phyloP scores from a whole-genome alignment of 2,888 invertebrate genomes.

The Hypselothyrea guttata region DNA sequence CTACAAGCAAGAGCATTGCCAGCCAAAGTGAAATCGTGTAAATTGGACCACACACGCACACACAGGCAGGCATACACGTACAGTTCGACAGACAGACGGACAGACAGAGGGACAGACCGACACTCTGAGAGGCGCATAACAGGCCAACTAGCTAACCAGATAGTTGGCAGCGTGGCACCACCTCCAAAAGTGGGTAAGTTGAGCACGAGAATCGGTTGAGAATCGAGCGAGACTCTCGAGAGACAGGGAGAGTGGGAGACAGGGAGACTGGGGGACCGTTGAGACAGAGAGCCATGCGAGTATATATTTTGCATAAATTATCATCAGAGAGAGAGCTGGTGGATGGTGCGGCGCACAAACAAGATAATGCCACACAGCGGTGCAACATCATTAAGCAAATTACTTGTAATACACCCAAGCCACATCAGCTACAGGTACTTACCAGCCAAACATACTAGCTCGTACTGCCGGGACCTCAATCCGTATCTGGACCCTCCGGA shows the following conservation, averaged over 20 bases:
- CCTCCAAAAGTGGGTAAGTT: slow-evolving; percentile 52
- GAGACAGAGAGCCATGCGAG: not conserved
- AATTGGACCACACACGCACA: slow-evolving; percentile 75
- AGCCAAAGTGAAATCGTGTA: slow-evolving; percentile 74
- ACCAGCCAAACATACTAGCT: slow-evolving; percentile 21
- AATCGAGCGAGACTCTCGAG: slow-evolving; percentile 15
- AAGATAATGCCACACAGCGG: slow-evolving; percentile 72
- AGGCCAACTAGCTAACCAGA: slow-evolving; percentile 44
- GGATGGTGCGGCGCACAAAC: slow-evolving; percentile 51
- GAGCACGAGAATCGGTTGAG: slow-evolving; percentile 38
- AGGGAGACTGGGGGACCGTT: too few species aligned
- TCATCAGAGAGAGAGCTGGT: slow-evolving; percentile 43
- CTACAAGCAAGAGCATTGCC: slow-evolving; percentile 19
- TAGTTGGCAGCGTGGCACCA: slow-evolving; percentile 28
- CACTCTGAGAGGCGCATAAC: slow-evolving; percentile 24
- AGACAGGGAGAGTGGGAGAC: not conserved
- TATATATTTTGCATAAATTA: slow-evolving; percentile 76
- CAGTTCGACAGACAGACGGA: not conserved
- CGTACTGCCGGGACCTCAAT: not conserved
- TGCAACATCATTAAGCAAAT: slow-evolving; percentile 76
- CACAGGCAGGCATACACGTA: slow-evolving; percentile 3
- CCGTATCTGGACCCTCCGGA: slow-evolving; percentile 3
- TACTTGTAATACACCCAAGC: slow-evolving; percentile 68
- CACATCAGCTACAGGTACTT: slow-evolving; percentile 68
- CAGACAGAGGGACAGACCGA: too few species aligned